Evolutionary conservation across 2,113 vertebrate species (phyloP).

Genomic region (Myocastor coypus): DNA sequence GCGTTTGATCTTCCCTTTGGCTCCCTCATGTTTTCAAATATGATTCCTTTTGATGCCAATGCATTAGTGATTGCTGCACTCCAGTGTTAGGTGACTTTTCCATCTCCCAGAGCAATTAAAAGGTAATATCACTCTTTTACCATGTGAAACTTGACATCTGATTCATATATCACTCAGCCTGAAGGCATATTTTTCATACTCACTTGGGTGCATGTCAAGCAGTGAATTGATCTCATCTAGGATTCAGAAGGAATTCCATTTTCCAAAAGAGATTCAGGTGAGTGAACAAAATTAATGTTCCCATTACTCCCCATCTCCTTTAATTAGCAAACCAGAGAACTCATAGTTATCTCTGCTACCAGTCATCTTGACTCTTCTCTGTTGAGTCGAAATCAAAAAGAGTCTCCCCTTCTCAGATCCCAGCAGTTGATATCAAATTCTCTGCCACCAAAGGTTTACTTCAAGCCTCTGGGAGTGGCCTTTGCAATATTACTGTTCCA

Average conservation of each 20-base stretch:
- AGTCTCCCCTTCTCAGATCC: not conserved
- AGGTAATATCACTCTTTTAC: slow-evolving; percentile 75
- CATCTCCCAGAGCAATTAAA: slow-evolving; percentile 81
- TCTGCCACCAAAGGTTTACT: not conserved
- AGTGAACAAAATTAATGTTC: slow-evolving; percentile 74
- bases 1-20: slow-evolving; percentile 72
- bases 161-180: slow-evolving; percentile 76
- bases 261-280: slow-evolving; percentile 57
- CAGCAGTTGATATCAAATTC: not conserved
- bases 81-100: slow-evolving; percentile 61
- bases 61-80: slow-evolving; percentile 49
- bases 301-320: slow-evolving; percentile 61
- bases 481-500: not conserved
- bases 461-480: not conserved
- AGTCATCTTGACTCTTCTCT: slow-evolving; percentile 22
- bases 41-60: slow-evolving; percentile 63
- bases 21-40: slow-evolving; percentile 67
- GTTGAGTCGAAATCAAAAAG: slow-evolving; percentile 26
- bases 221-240: slow-evolving; percentile 65
- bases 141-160: slow-evolving; percentile 58
- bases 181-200: slow-evolving; percentile 76
- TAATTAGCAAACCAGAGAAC: slow-evolving; percentile 70
- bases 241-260: slow-evolving; percentile 67
- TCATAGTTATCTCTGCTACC: slow-evolving; percentile 61
- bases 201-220: slow-evolving; percentile 71